These are phyloP conservation scores for Lepidocyrtinus sp. DNA, from an alignment of 2,888 invertebrate genomes.

Conservation along the genomic window DNA sequence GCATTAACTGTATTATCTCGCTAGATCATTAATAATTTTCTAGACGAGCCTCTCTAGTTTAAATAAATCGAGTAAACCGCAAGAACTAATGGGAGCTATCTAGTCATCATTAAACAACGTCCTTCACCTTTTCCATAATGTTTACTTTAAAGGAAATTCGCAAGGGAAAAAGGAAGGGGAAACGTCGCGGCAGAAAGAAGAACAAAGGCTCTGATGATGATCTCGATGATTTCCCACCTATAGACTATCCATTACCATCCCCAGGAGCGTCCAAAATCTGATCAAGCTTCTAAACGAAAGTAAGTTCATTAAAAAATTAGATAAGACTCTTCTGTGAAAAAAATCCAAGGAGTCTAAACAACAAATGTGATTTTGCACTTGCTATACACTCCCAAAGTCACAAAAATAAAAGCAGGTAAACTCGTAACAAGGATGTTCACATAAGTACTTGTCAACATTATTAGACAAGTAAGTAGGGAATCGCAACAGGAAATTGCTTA, in stretches of 20 bases:
- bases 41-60: too few relatives aligned
- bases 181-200: slow-evolving; percentile 28
- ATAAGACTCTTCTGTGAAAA: neutral
- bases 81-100: too few relatives aligned
- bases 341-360: neutral
- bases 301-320: too few relatives aligned
- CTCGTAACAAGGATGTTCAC: neutral
- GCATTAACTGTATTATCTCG: too few relatives aligned
- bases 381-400: too few relatives aligned
- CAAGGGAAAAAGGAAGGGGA: slow-evolving; percentile 37
- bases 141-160: slow-evolving; percentile 37
- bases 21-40: too few relatives aligned
- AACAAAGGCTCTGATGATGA: slow-evolving; percentile 30
- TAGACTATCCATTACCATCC: slow-evolving; percentile 23
- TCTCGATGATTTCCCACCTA: slow-evolving; percentile 37
- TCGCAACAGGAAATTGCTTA: neutral
- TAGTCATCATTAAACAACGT: too few relatives aligned
- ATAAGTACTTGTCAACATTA: neutral
- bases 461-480: neutral
- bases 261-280: slow-evolving; percentile 9
- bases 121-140: neutral
- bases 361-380: neutral
- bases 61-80: too few relatives aligned
- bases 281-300: too few relatives aligned
- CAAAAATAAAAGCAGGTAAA: neutral